Base-by-base conservation (phyloP, 2,888 invertebrate genomes). In the Eugnorisma glareosa region DNA sequence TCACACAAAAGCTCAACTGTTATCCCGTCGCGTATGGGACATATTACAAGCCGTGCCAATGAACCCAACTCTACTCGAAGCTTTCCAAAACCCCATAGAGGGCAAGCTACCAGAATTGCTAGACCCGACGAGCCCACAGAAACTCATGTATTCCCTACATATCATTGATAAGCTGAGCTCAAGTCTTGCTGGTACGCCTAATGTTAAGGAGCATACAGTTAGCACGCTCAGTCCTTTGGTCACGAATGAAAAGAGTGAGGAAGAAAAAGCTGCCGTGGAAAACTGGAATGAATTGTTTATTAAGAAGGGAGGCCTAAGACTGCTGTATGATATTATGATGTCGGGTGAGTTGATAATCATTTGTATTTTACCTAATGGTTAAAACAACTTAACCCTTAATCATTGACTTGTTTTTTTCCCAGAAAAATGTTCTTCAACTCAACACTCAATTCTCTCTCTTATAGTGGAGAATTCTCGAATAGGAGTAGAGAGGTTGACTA, bases 21-120 rank as follows among this genome's bases (percentile, higher is more conserved):
- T 99, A 69, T 99, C 99, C 0, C 97, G 99, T 48, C 97, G 99
- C 64, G 99, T 99, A 0, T 99, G 99, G 99, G 99, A 99, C 91
- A 98, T 99, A 72, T 96, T 99, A 40, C 99, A 99, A 92, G 97
- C 99, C 82, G 97, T 99, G 72, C 99, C 99, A 1, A 98, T 99
- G 1, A 99, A 98, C 95, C 99, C 99, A 0, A 98, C 98, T 7
- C 97, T 99, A 63, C 94, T 99, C 63, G 98, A 98, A 91, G 98
- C 98, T 7, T 99, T 99, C 92, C 98, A 98, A 92, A 98, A 98
- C 89, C 97, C 98, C 5, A 97, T 95, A 15, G 97, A 98, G 89
- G 97, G 97, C 90, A 97, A 97, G 70, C 94, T 99, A 67, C 97
- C 98, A 35, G 98, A 98, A 87, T 94, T 99, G 1, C 97, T 99